Evolutionary conservation across 2,888 invertebrate genomes (phyloP).

Genomic region (Hypena proboscidalis): DNA sequence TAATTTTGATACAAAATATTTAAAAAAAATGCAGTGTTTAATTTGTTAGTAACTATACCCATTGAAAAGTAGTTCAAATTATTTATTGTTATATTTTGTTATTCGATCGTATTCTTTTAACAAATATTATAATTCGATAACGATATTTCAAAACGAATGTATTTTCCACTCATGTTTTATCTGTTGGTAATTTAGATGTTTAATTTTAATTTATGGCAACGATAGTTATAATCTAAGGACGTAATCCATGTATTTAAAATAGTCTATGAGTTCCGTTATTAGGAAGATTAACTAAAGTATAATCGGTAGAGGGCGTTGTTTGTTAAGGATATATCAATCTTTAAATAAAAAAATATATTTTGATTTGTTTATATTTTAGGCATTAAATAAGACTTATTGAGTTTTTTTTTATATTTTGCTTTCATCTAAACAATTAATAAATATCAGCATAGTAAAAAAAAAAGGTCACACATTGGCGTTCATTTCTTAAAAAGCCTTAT

Average conservation of each 20-base stretch:
- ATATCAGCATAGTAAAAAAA: no score
- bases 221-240: constrained; percentile 21
- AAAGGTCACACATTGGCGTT: no score
- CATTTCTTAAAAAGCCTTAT: no score
- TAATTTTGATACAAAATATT: constrained; percentile 15
- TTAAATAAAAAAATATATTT: no score
- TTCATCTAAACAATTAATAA: no score
- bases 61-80: constrained; percentile 26
- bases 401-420: no score
- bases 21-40: constrained; percentile 14
- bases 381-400: no score
- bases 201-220: constrained; percentile 29
- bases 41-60: constrained; percentile 25
- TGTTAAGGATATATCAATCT: no score
- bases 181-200: constrained; percentile 19
- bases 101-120: constrained; percentile 24
- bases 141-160: constrained; percentile 17
- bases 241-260: constrained; percentile 21
- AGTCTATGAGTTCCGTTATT: constrained; percentile 5
- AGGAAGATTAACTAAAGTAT: no score
- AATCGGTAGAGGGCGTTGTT: no score
- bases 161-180: constrained; percentile 15
- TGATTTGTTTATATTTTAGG: no score
- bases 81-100: constrained; percentile 36
- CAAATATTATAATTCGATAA: constrained; percentile 14